These are phyloP conservation scores for Dasypogon diadema DNA, from an alignment of 2,888 invertebrate genomes.

Conservation along the genomic window DNA sequence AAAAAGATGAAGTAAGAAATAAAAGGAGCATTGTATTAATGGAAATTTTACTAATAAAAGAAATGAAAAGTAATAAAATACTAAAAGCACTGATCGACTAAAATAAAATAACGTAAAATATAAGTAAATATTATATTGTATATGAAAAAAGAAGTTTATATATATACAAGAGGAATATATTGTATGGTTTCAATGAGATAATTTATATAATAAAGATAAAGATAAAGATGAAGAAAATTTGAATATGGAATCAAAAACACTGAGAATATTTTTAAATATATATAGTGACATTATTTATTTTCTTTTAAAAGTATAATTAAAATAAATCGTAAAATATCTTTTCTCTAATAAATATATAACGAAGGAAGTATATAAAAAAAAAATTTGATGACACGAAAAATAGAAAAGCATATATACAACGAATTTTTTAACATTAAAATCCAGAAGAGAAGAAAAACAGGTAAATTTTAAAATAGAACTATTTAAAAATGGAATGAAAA, in stretches of 20 bases:
- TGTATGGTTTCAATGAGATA: slow-evolving; percentile 32
- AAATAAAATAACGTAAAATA: slow-evolving; percentile 6
- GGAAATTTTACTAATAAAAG: neutral
- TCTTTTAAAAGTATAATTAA: too few species aligned
- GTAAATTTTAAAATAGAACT: neutral
- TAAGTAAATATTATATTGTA: neutral
- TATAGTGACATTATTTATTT: too few species aligned
- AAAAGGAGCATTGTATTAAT: neutral
- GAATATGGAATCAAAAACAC: neutral
- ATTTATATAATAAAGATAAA: neutral
- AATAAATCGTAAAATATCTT: neutral
- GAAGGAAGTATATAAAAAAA: neutral
- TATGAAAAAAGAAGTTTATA: neutral
- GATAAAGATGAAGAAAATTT: slow-evolving; percentile 5
- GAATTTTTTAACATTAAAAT: slow-evolving; percentile 35
- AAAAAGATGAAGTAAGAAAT: too few species aligned
- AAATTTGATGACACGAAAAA: neutral
- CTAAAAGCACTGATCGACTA: slow-evolving; percentile 21
- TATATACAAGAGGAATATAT: slow-evolving; percentile 20
- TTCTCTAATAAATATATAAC: neutral
- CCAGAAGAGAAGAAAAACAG: neutral
- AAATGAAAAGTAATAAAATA: neutral
- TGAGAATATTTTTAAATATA: too few species aligned
- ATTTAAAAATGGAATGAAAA: neutral
- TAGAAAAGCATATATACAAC: slow-evolving; percentile 23